A percentile compares a stretch with the other conserved stretches of the same genome.
phyloP scores from a whole-genome alignment of 2,113 vertebrate genomes.

The Colaptes auratus region DNA sequence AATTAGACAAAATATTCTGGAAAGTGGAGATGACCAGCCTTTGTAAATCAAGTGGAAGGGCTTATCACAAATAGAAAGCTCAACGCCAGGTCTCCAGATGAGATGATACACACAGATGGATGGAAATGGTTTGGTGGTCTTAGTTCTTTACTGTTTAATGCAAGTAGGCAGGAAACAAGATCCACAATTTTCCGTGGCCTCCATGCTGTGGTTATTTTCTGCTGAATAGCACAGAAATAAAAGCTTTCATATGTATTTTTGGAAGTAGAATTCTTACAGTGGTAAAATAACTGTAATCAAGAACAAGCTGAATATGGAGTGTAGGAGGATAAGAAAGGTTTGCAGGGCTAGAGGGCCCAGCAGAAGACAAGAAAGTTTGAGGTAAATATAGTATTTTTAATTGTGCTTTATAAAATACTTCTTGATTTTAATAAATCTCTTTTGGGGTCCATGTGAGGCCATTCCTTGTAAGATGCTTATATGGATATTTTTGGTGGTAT shows the following conservation, averaged over 20 bases:
- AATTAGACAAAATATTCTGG: not conserved
- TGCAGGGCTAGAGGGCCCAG: constrained; percentile 26
- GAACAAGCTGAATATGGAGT: constrained; percentile 46
- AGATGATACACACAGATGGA: not conserved
- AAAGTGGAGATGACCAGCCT: not conserved
- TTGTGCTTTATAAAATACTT: constrained; percentile 6
- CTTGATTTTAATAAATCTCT: not conserved
- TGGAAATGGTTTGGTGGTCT: constrained; percentile 6
- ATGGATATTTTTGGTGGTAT: not conserved
- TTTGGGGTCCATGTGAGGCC: not conserved
- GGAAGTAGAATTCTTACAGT: constrained; percentile 47
- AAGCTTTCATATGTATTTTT: constrained; percentile 61
- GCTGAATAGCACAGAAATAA: constrained; percentile 62
- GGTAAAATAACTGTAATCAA: constrained; percentile 60
- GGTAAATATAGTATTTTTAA: constrained; percentile 29
- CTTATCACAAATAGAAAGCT: not conserved
- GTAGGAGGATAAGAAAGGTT: constrained; percentile 40
- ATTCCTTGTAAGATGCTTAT: not conserved
- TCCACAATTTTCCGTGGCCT: constrained; percentile 41
- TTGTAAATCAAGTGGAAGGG: not conserved
- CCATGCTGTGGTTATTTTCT: constrained; percentile 69
- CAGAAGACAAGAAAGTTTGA: constrained; percentile 36
- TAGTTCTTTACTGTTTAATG: not conserved
- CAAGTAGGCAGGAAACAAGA: constrained; percentile 30
- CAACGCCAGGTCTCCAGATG: not conserved